phyloP scores from a whole-genome alignment of 2,888 invertebrate species.

The Drosophila mercatorum region DNA sequence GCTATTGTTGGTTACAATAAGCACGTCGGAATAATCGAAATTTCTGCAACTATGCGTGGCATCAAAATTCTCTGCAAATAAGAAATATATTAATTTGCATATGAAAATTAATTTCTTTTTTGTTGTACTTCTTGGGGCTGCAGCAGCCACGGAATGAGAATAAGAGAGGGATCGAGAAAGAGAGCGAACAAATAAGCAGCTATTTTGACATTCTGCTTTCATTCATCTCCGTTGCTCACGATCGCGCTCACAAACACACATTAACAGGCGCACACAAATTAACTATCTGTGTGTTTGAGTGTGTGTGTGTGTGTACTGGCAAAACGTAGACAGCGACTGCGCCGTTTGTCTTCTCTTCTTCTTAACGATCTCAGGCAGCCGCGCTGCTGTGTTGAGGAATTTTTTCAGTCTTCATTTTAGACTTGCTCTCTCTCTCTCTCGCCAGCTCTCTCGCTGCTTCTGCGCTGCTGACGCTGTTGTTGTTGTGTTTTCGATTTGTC shows the following conservation, averaged over 20 bases:
- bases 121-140: conserved; percentile 59
- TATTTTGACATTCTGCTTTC: conserved; percentile 78
- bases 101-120: conserved; percentile 62
- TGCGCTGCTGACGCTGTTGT: conserved; percentile 36
- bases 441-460: not conserved
- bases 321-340: conserved; percentile 54
- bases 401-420: conserved; percentile 69
- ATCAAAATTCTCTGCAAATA: conserved; percentile 39
- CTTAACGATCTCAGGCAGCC: conserved; percentile 48
- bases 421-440: conserved; percentile 50
- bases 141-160: conserved; percentile 56
- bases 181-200: conserved; percentile 48
- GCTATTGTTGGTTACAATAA: conserved; percentile 12
- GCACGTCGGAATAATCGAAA: conserved; percentile 17
- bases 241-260: conserved; percentile 54
- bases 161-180: conserved; percentile 10
- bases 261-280: conserved; percentile 39
- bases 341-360: conserved; percentile 50
- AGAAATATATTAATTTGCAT: conserved; percentile 57
- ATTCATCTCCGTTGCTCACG: conserved; percentile 72
- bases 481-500: conserved; percentile 48
- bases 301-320: conserved; percentile 24
- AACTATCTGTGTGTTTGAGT: conserved; percentile 35
- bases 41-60: conserved; percentile 7
- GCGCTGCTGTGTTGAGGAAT: conserved; percentile 67